phyloP scores from a whole-genome alignment of 2,888 invertebrate species.

The Mimachlamys varia region DNA sequence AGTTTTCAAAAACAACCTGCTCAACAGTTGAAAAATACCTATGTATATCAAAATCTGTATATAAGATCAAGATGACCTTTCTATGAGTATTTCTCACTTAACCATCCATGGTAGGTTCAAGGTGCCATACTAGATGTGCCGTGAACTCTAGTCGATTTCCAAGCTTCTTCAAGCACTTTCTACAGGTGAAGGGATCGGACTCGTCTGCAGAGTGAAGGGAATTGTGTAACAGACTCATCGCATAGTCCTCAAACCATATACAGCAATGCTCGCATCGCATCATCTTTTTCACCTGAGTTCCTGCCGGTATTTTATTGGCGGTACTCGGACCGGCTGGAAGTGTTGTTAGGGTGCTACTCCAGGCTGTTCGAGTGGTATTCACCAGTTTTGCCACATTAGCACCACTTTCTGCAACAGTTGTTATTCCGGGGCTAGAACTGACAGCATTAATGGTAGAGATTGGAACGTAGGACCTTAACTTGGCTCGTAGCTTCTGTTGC shows the following conservation, averaged over 20 bases:
- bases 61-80: neutral
- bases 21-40: neutral
- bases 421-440: neutral
- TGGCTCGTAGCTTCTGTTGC: constrained; percentile 45
- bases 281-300: constrained; percentile 47
- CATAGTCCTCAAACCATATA: constrained; percentile 68
- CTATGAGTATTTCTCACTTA: neutral
- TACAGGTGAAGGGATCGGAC: constrained; percentile 70
- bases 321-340: neutral
- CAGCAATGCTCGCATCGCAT: constrained; percentile 65
- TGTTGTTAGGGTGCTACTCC: neutral
- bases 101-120: constrained; percentile 69
- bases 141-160: constrained; percentile 74
- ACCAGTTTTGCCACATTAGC: neutral
- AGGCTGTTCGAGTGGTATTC: neutral
- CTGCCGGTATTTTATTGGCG: neutral
- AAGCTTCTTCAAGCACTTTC: constrained; percentile 71
- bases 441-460: neutral
- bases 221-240: constrained; percentile 70
- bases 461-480: neutral
- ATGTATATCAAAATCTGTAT: neutral
- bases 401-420: neutral
- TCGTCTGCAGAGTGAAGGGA: constrained; percentile 70
- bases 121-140: constrained; percentile 73
- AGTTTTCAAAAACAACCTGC: neutral